Evolutionary conservation across 2,888 invertebrate genomes (phyloP), one percentile per base, ranked within the genome.

Genomic region (Diloba caeruleocephala): DNA sequence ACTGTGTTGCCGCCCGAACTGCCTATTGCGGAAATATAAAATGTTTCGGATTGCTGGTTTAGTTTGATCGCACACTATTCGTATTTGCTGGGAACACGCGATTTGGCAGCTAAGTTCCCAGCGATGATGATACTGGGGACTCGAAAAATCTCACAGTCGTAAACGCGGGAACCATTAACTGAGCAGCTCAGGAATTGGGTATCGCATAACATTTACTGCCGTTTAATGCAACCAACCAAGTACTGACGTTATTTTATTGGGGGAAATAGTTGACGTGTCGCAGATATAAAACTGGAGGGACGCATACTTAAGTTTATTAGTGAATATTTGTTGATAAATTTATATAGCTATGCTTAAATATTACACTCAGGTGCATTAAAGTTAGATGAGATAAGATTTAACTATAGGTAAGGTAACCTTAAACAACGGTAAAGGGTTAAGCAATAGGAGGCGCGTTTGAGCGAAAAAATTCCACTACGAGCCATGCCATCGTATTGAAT

Each of bases 11-110:
- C 78, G 74, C 79, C 82, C 81, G 69, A 81, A 83, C 81, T 78
- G 84, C 81, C 82, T 84, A 86, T 87, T 79, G 84, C 81, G 85
- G 86, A 86, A 84, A 88, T 86, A 87, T 88, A 88, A 86, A 88
- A 87, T 84, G 76, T 72, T 77, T 78, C 69, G 76, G 81, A 84
- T 82, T 81, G 79, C 79, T 74, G 78, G 77, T 79, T 83, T 76
- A 76, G 76, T 76, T 76, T 69, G 79, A 81, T 82, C 74, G 79
- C 78, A 65, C 74, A 71, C 81, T 82, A 79, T 76, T 72, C 80
- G 71, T 76, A 80, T 83, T 80, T 74, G 72, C 68, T 61, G 61
- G 62, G 57, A 71, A 71, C 84, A 84, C 82, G 84, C 82, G 79
- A 79, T 73, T 72, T 67, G 69, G 66, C 54, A 59, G 71, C 76